These are phyloP conservation scores for Meriones psammophilus DNA, from an alignment of 2,797 vertebrate species.

Conservation along the genomic window DNA sequence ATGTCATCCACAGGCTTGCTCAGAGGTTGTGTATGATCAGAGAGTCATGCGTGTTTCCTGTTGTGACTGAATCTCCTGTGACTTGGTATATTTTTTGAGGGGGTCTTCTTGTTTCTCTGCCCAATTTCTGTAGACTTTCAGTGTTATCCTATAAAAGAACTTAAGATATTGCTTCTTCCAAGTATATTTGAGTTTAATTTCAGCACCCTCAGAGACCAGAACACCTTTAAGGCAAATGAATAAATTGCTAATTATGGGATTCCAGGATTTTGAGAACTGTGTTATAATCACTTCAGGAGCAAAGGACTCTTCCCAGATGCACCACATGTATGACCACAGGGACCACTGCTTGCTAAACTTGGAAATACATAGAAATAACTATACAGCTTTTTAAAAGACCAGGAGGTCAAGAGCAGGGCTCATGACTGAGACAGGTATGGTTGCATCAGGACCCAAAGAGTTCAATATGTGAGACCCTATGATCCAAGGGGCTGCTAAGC, in stretches of 20 bases:
- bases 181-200: slow-evolving; percentile 70
- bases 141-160: neutral
- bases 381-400: neutral
- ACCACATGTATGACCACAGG: slow-evolving; percentile 48
- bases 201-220: slow-evolving; percentile 51
- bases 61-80: neutral
- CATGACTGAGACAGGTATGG: neutral
- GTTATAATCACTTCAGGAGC: slow-evolving; percentile 67
- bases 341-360: slow-evolving; percentile 9
- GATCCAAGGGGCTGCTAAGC: neutral
- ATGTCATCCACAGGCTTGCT: neutral
- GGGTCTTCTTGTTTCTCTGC: neutral
- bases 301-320: slow-evolving; percentile 57
- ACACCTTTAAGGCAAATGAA: slow-evolving; percentile 67
- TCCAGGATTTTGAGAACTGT: slow-evolving; percentile 53
- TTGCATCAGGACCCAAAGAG: neutral
- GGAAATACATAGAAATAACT: neutral
- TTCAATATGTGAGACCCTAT: neutral
- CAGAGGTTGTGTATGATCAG: neutral
- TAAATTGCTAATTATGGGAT: slow-evolving; percentile 64
- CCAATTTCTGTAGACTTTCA: slow-evolving; percentile 52
- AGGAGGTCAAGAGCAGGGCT: neutral
- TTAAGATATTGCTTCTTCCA: slow-evolving; percentile 44
- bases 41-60: neutral
- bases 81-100: neutral